Conservation (phyloP, 2,888 invertebrate species). For the Phrixothrix hirtus region DNA sequence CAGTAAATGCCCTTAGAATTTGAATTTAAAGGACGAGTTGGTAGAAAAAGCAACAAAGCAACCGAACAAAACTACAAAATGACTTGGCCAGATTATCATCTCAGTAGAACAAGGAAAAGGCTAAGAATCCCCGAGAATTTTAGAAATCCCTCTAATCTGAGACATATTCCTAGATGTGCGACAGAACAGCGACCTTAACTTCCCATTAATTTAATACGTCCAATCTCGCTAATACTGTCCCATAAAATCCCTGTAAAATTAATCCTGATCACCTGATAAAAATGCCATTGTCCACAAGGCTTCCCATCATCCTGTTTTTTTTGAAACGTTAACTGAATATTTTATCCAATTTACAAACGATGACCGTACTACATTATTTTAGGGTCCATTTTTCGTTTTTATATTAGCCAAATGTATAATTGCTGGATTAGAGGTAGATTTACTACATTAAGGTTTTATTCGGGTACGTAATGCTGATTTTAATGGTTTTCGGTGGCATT, state of each 20-base stretch:
- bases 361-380: neutral
- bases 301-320: no score
- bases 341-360: neutral
- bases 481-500: no score
- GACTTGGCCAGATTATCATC: constrained; percentile 9
- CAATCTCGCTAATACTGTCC: constrained; percentile 30
- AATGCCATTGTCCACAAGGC: neutral
- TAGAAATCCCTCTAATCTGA: constrained; percentile 20
- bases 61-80: neutral
- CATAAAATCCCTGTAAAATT: constrained; percentile 30
- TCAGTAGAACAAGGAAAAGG: constrained; percentile 7
- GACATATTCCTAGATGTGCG: constrained; percentile 23
- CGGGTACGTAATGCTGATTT: no score
- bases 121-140: constrained; percentile 7
- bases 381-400: neutral
- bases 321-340: neutral
- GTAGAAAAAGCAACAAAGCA: no score
- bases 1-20: no score
- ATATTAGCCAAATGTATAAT: neutral
- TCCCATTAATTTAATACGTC: constrained; percentile 35
- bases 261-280: constrained; percentile 33
- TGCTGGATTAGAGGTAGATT: no score
- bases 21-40: no score
- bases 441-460: no score
- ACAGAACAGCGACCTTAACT: constrained; percentile 28